These are phyloP conservation scores for Periphyllus acericola DNA, from an alignment of 2,888 invertebrate genomes.

Conservation along the genomic window DNA sequence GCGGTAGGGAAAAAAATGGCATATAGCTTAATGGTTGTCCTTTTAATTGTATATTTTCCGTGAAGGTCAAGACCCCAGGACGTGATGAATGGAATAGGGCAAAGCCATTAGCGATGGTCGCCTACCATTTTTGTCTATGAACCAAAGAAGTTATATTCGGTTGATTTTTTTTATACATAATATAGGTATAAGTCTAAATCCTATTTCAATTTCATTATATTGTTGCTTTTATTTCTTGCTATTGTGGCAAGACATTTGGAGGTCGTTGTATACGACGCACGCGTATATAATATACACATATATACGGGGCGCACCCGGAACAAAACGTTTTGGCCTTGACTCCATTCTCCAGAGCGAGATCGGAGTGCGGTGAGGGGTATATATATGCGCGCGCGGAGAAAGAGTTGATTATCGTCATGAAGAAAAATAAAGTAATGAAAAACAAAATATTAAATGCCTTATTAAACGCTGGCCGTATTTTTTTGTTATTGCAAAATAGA, in stretches of 20 bases:
- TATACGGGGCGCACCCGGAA: constrained; percentile 57
- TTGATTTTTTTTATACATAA: not conserved
- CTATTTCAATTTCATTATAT: constrained; percentile 43
- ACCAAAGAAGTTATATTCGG: not conserved
- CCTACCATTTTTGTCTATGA: constrained; percentile 20
- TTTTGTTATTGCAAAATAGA: constrained; percentile 12
- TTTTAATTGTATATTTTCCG: constrained; percentile 27
- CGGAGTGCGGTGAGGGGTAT: not conserved
- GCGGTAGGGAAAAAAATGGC: not conserved
- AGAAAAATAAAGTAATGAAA: constrained; percentile 13
- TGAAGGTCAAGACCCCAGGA: constrained; percentile 17
- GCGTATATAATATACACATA: not conserved
- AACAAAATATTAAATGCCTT: not conserved
- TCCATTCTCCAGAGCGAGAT: constrained; percentile 43
- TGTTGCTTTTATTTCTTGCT: constrained; percentile 17
- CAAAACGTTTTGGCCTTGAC: constrained; percentile 61
- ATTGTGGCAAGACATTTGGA: constrained; percentile 39
- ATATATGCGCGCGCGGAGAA: not conserved
- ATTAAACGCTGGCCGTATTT: constrained; percentile 13
- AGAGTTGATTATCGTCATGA: constrained; percentile 13
- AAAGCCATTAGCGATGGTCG: constrained; percentile 33
- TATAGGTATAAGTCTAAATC: not conserved
- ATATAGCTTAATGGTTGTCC: not conserved
- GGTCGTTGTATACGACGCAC: constrained; percentile 31
- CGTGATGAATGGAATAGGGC: constrained; percentile 28